A percentile compares a stretch with the other conserved stretches of the same genome.
These are phyloP conservation scores for Myxocyprinus asiaticus DNA, from an alignment of 2,113 vertebrate species.

Conservation along the genomic window DNA sequence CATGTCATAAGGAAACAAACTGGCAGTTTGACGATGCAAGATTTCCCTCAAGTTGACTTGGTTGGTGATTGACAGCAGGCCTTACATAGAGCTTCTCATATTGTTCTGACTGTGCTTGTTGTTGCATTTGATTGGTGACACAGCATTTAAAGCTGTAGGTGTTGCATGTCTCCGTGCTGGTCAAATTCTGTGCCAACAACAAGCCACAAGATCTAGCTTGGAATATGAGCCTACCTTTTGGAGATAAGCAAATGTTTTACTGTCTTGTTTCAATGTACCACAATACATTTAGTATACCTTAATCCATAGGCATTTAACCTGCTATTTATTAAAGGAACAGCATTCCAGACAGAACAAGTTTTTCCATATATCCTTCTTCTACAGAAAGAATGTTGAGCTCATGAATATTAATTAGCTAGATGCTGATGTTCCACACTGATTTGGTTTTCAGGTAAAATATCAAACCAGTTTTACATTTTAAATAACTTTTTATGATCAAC, in stretches of 20 bases:
- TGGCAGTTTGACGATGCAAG: no score
- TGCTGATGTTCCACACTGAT: no score
- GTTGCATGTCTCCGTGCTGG: conserved; percentile 12
- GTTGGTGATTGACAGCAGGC: conserved; percentile 7
- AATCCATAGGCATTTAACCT: no score
- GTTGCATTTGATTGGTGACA: conserved; percentile 41
- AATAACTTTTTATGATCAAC: no score
- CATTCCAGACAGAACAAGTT: no score
- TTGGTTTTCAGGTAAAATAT: no score
- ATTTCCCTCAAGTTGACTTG: neutral
- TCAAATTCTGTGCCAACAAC: conserved; percentile 40
- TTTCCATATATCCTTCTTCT: no score
- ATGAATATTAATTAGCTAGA: no score
- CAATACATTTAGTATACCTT: neutral
- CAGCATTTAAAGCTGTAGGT: conserved; percentile 43
- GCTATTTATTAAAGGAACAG: no score
- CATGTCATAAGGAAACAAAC: no score
- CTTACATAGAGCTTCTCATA: conserved; percentile 16
- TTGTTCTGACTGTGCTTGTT: conserved; percentile 29
- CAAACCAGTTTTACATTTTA: no score
- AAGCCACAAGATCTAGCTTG: conserved; percentile 31
- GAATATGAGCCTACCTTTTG: conserved; percentile 26
- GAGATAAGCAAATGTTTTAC: conserved; percentile 27
- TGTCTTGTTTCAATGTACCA: conserved; percentile 5
- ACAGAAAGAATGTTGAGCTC: no score